Conservation (phyloP, 2,113 vertebrate genomes). For the Xenopus borealis region DNA sequence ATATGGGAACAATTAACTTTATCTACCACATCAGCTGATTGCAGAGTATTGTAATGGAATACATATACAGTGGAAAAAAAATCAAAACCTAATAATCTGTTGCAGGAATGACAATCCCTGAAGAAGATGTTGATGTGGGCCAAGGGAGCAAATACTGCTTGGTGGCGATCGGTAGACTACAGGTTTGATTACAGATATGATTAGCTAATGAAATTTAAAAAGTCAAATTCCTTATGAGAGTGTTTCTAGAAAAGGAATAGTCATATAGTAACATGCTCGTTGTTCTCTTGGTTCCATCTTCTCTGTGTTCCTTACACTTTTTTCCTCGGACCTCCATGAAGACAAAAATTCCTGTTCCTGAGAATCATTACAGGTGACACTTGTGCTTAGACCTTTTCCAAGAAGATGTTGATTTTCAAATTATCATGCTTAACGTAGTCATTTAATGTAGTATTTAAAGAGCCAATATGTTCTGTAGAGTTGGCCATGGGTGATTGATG, state of each 20-base stretch:
- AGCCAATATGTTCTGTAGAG: background rate
- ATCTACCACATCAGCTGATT: background rate
- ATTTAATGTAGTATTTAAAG: too few species aligned
- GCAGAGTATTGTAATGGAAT: background rate
- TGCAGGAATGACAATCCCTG: constrained; percentile 94
- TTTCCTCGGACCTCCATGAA: too few species aligned
- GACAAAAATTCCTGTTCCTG: background rate
- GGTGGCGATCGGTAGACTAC: constrained; percentile 93
- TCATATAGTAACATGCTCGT: background rate
- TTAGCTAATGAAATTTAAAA: background rate
- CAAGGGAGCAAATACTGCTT: constrained; percentile 97
- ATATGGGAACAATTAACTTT: background rate
- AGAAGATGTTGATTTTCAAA: background rate
- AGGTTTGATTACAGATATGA: constrained; percentile 64
- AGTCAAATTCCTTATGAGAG: too few species aligned
- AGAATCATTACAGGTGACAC: background rate
- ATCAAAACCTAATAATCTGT: constrained; percentile 26
- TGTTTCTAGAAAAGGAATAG: background rate
- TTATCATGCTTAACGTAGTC: background rate
- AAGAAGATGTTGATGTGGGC: constrained; percentile 90
- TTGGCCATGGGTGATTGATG: too few species aligned
- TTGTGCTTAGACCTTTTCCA: background rate
- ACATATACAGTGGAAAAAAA: background rate
- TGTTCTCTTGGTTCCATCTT: background rate
- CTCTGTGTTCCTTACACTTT: background rate